phyloP scores from a whole-genome alignment of 2,888 invertebrate species.

The Choristoneura rosaceana region DNA sequence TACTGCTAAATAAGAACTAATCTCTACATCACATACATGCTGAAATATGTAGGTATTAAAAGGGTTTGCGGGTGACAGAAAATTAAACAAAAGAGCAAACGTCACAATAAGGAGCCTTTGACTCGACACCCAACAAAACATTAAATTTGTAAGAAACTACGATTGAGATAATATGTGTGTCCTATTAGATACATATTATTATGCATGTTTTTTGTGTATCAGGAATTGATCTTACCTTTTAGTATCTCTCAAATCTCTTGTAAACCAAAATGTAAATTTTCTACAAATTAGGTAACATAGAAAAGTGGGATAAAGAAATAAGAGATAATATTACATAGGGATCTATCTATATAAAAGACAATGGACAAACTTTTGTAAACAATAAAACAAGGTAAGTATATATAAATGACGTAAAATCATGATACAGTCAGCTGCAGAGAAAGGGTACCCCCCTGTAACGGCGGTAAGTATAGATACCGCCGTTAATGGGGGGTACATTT shows the following conservation, averaged over 20 bases:
- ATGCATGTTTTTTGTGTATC: conserved; percentile 5
- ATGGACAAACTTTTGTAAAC: conserved; percentile 45
- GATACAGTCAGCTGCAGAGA: conserved; percentile 45
- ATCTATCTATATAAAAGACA: conserved; percentile 41
- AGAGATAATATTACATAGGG: conserved; percentile 48
- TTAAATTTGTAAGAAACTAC: conserved; percentile 3
- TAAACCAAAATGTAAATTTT: conserved; percentile 18
- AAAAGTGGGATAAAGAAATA: conserved; percentile 43
- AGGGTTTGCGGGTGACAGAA: conserved; percentile 40
- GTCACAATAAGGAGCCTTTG: conserved; percentile 36
- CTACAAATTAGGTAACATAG: conserved; percentile 26
- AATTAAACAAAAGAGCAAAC: conserved; percentile 42
- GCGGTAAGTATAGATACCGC: too few relatives aligned
- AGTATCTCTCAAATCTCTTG: neutral
- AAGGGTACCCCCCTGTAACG: too few relatives aligned
- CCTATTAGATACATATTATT: neutral
- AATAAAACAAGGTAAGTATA: conserved; percentile 45
- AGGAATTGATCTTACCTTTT: conserved; percentile 23
- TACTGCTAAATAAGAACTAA: conserved; percentile 26
- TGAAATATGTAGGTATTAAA: conserved; percentile 39
- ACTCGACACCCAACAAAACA: conserved; percentile 32
- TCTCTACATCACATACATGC: conserved; percentile 64
- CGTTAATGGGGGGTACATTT: too few relatives aligned
- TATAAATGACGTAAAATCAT: conserved; percentile 51
- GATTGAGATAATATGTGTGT: conserved; percentile 6